Base-by-base conservation (phyloP, 2,113 vertebrate genomes). In the Cyphomyrus discorhynchus region DNA sequence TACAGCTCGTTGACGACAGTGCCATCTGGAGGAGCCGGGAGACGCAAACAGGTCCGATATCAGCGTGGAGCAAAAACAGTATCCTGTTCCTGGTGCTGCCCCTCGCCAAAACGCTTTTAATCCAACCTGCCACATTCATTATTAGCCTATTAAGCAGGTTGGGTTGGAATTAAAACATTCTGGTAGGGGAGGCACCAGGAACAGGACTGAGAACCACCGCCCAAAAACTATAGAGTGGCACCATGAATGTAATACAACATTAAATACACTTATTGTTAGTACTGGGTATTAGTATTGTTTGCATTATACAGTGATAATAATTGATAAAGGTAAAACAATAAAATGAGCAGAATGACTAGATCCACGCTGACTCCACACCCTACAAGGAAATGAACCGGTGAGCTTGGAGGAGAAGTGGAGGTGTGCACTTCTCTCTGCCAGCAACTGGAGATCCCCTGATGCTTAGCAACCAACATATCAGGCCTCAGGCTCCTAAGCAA, bases 1-100 rank as follows among this genome's bases (percentile, higher is more conserved):
- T 99, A 99, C n/a, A 99, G 93, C 93, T 99, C 98, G 0, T 99
- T 99, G 92, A 99, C 98, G 90, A 99, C 58, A 0, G 94, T 92
- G 10, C 96, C 97, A 88, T 99, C 98, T 99, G 92, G 77, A 92
- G 90, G 45, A 91, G 1, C 77, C 11, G 84, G 9, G 35, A 53
- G 24, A 62, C 10, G 1, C 21, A 10, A 9, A 62, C 0, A 6
- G 17, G 27, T 21, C 45, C 5, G 3, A 52, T 13, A 52, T 77
- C 70, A 39, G 70, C 39, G 35, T 31, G 39, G 70, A 10, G 66
- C 4, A 21, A 53, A 53, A 56, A 56, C 53, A 56, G 19, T 56
- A 21, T 56, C 53, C 53, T 21, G 53, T 56, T 56, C 53, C 53
- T 56, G 19, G 19, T 24, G 53, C 53, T 1, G 19, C 19, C 5